phyloP scores from a whole-genome alignment of 2,888 invertebrate genomes.

The Leptura quadrifasciata region DNA sequence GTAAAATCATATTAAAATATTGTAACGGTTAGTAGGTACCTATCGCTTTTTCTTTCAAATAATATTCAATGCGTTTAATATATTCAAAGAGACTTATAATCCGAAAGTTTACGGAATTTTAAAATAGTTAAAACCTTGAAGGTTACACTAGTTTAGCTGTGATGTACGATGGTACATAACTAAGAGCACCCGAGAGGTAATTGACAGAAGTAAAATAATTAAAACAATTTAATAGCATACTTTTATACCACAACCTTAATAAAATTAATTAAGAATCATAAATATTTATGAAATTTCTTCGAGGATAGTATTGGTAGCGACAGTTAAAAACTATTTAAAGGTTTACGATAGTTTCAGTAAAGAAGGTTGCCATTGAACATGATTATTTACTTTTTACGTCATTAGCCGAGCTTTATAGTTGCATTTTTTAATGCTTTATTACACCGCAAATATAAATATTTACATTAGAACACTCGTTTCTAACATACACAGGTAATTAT shows the following conservation, averaged over 20 bases:
- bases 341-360: conserved; percentile 20
- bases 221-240: neutral
- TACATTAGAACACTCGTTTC: neutral
- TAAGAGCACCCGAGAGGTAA: neutral
- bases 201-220: neutral
- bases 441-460: neutral
- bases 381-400: neutral
- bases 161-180: neutral
- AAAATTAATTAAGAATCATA: neutral
- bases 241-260: conserved; percentile 15
- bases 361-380: conserved; percentile 14
- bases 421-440: neutral
- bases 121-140: neutral
- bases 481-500: neutral
- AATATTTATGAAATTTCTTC: conserved; percentile 24
- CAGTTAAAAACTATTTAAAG: conserved; percentile 30
- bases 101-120: neutral
- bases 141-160: neutral
- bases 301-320: conserved; percentile 10
- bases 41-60: no score
- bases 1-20: no score
- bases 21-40: no score
- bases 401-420: conserved; percentile 12
- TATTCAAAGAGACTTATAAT: no score
- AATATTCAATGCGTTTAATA: no score